These are phyloP conservation scores for Muntiacus muntjak DNA, from an alignment of 2,113 vertebrate genomes.

Conservation along the genomic window DNA sequence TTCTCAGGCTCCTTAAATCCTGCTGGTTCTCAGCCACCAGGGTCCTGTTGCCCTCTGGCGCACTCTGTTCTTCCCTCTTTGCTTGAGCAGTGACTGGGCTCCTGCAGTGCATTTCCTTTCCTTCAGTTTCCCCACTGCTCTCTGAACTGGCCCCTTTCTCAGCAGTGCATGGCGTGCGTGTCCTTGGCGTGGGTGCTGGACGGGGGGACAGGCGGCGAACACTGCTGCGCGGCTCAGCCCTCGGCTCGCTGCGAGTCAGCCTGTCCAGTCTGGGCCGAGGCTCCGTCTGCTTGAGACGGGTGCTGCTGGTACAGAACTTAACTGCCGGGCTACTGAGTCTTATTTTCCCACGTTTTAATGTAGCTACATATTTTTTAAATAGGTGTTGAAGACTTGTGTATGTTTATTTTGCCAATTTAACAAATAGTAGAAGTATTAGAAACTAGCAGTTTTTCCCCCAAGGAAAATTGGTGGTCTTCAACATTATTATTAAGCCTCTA, in stretches of 20 bases:
- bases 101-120: background rate
- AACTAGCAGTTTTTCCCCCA: background rate
- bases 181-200: background rate
- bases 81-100: background rate
- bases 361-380: background rate
- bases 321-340: background rate
- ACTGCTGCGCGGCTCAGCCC: fast-evolving
- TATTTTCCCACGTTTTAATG: constrained; percentile 30
- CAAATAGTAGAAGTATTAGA: background rate
- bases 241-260: background rate
- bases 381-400: background rate
- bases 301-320: background rate
- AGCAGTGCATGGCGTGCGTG: background rate
- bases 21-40: background rate
- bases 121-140: background rate
- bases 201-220: background rate
- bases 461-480: background rate
- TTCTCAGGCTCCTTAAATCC: background rate
- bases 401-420: background rate
- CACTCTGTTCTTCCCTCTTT: background rate
- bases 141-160: background rate
- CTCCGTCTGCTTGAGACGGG: background rate
- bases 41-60: background rate
- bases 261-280: background rate
- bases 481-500: background rate